A percentile compares a stretch with the other conserved stretches of the same genome.
phyloP scores from a whole-genome alignment of 2,797 vertebrate genomes.

The Sebastes matsubarae region DNA sequence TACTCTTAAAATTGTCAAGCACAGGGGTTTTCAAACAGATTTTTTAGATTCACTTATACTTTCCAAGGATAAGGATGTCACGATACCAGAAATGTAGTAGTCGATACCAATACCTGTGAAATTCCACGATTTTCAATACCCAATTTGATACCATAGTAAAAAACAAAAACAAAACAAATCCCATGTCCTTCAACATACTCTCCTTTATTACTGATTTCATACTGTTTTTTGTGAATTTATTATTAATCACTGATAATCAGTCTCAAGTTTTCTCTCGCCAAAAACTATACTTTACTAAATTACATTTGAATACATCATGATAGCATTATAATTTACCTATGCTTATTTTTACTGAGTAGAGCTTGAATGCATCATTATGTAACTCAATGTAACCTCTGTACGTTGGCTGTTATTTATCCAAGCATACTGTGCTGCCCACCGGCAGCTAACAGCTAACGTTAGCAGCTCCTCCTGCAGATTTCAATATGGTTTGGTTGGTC shows the following conservation, averaged over 20 bases:
- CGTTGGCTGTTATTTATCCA: neutral
- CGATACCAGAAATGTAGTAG: neutral
- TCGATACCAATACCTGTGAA: neutral
- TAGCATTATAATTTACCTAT: neutral
- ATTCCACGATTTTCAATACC: no score
- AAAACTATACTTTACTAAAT: no score
- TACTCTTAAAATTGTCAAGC: neutral
- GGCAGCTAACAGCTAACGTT: neutral
- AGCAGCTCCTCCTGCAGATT: neutral
- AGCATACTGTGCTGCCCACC: neutral
- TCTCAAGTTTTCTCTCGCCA: neutral
- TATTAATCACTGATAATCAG: neutral
- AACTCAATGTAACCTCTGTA: neutral
- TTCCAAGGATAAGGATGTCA: neutral
- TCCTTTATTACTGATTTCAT: no score
- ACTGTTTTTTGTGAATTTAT: accelerated
- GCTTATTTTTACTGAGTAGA: neutral
- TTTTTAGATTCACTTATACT: neutral
- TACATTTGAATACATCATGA: neutral
- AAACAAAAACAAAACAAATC: neutral
- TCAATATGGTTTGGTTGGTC: accelerated
- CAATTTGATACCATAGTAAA: no score
- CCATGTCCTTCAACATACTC: neutral
- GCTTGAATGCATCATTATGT: neutral
- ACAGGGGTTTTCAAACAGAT: neutral